Conservation (phyloP, 92 coral and sea anemone genomes). For the Actinernus sp. region DNA sequence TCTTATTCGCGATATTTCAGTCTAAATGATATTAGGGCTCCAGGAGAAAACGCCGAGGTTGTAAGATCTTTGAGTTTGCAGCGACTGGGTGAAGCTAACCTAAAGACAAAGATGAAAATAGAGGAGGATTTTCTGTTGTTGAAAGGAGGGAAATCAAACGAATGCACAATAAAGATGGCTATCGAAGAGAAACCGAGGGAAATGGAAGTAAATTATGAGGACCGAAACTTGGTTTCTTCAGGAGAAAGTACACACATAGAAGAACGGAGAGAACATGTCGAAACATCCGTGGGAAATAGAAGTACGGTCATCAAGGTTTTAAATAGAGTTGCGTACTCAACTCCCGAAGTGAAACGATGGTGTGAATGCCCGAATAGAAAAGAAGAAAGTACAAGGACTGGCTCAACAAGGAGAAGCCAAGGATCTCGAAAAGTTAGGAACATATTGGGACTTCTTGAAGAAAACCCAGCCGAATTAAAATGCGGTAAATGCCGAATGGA, state of each 20-base stretch:
- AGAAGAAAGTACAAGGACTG: background rate
- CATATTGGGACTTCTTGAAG: conserved; percentile 26
- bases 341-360: conserved; percentile 5
- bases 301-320: background rate
- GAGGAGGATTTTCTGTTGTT: background rate
- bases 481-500: conserved; percentile 24
- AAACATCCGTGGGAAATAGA: too few species aligned
- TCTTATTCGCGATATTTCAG: conserved; percentile 69
- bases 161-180: background rate
- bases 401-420: conserved; percentile 7
- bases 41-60: background rate
- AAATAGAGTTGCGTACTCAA: conserved; percentile 1
- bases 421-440: conserved; percentile 19
- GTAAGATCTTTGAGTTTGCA: background rate
- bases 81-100: background rate
- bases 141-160: background rate
- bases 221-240: background rate
- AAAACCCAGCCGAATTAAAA: conserved; percentile 14
- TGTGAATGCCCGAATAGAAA: conserved; percentile 24
- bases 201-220: too few species aligned
- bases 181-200: too few species aligned
- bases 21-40: conserved; percentile 17
- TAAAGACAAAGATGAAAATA: background rate
- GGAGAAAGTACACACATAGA: too few species aligned
- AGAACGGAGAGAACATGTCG: too few species aligned